phyloP scores from a whole-genome alignment of 2,113 vertebrate species.

The Apistogramma diplotaenia region DNA sequence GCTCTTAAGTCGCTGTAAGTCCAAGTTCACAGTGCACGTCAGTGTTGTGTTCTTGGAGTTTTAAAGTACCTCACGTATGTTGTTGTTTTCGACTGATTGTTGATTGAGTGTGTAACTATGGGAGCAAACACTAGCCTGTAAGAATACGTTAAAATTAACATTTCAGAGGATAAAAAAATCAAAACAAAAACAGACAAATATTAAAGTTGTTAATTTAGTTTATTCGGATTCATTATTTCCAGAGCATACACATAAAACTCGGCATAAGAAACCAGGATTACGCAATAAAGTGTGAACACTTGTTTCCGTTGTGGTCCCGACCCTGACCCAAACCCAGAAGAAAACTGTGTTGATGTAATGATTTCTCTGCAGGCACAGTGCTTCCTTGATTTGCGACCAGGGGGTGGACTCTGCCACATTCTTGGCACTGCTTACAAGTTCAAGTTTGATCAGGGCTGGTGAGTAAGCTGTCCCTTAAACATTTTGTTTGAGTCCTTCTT shows the following conservation, averaged over 20 bases:
- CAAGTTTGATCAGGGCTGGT: constrained; percentile 97
- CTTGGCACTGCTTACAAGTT: constrained; percentile 96
- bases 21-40: background rate
- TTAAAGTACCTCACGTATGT: background rate
- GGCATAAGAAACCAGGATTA: too few relatives aligned
- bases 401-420: constrained; percentile 93
- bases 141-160: background rate
- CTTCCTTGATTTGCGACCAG: constrained; percentile 93
- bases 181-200: background rate
- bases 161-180: background rate
- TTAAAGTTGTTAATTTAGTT: background rate
- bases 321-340: background rate
- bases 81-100: background rate
- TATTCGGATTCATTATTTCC: too few relatives aligned
- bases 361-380: constrained; percentile 82
- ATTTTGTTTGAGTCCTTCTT: background rate
- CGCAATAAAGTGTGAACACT: too few relatives aligned
- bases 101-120: background rate
- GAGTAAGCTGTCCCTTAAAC: constrained; percentile 62
- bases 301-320: too few relatives aligned
- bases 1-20: background rate
- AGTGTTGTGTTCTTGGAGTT: background rate
- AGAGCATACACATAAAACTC: too few relatives aligned
- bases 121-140: background rate
- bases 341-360: background rate